phyloP scores from a whole-genome alignment of 1,140 invertebrate genomes.

The Argopecten irradians region DNA sequence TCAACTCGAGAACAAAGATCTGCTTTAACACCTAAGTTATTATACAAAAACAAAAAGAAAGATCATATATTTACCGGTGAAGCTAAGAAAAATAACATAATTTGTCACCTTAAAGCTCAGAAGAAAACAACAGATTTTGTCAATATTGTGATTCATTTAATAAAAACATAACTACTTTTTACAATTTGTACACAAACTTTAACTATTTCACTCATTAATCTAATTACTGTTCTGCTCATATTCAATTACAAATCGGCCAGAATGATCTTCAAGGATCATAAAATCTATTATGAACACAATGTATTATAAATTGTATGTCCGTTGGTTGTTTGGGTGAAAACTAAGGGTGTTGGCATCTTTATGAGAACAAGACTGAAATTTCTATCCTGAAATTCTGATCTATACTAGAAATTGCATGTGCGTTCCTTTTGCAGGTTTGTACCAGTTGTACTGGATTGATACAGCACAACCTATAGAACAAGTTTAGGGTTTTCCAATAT shows the following conservation, averaged over 20 bases:
- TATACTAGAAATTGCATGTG: too few relatives aligned
- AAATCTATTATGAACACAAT: neutral
- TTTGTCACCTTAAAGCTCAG: too few relatives aligned
- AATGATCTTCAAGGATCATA: neutral
- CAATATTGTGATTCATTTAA: neutral
- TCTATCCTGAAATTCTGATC: too few relatives aligned
- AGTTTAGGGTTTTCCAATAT: too few relatives aligned
- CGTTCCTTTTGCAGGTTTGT: too few relatives aligned
- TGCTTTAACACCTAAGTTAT: neutral
- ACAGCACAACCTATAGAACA: too few relatives aligned
- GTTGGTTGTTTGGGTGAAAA: neutral
- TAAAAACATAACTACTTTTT: neutral
- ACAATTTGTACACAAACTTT: conserved; percentile 4
- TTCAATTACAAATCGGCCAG: neutral
- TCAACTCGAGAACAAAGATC: neutral
- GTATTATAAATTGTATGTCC: neutral
- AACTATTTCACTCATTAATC: neutral
- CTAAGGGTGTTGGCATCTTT: too few relatives aligned
- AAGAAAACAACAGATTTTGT: neutral
- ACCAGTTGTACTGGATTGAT: too few relatives aligned
- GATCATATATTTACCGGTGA: neutral
- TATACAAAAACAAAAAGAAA: neutral
- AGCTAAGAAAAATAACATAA: neutral
- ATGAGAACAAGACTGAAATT: too few relatives aligned
- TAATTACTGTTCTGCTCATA: neutral